Base-by-base conservation (phyloP, 2,888 invertebrate species). In the Apantesis nais region DNA sequence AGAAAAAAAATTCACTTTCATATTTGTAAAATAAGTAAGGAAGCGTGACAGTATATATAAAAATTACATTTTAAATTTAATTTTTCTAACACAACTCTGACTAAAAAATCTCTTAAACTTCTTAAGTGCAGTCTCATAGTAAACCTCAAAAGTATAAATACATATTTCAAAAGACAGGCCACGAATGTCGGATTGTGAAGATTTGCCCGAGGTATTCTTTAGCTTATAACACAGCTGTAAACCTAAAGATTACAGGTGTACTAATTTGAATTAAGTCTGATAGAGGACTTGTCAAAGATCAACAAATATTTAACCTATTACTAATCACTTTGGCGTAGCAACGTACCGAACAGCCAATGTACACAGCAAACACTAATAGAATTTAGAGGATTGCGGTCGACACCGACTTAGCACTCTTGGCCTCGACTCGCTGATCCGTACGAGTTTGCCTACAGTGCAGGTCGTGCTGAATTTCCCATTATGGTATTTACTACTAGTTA, bases 321-420 rank as follows among this genome's bases (percentile, higher is more conserved):
- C 76, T 74, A 74, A 78, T 79, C 76, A 63, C 19, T 61, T 31
- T 25, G 22, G 34, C 77, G 64, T 74, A 73, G 77, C 73, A 74
- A 80, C 80, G 41, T 29, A 48, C 44, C 48, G 52, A 37, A 19
- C 37, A 55, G 66, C 55, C 29, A 62, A 74, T 64, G 65, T 72
- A 69, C 73, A 62, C 71, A 67, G 78, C 71, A 76, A 73, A 68
- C 78, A 73, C 78, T 89, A 90, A 90, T 87, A 87, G 87, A 89
- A 90, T 90, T 88, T 88, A 88, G 81, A 80, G 87, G 85, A 89
- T 89, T 89, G 88, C 89, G 90, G 90, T 79, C 89, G 84, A 60
- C 68, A 62, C 58, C 71, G 86, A 86, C 87, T 89, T 88, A 86
- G 82, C 68, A 73, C 70, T 77, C 74, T 71, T 78, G 80, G 76